Evolutionary conservation across 2,113 vertebrate genomes (phyloP).

Genomic region (Fulica atra): DNA sequence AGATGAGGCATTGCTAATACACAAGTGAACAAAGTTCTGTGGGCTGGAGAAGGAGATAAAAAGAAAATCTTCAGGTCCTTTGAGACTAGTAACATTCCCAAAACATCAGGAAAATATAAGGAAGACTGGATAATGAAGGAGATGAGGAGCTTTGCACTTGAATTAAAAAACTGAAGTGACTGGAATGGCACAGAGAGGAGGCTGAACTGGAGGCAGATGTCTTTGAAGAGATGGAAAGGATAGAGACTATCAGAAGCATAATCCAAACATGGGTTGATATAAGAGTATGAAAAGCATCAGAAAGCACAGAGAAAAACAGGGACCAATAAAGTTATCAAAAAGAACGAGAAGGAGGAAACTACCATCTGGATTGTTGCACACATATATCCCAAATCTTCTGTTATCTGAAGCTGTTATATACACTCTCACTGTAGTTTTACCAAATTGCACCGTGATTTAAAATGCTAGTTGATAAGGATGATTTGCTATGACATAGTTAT

Average conservation of each 20-base stretch:
- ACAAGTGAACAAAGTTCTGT: not conserved
- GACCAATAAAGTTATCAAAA: not conserved
- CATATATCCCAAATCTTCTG: not conserved
- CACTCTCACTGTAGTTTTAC: not conserved
- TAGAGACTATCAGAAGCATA: not conserved
- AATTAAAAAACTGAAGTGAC: not conserved
- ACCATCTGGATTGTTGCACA: not conserved
- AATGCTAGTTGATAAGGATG: not conserved
- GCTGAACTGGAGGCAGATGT: not conserved
- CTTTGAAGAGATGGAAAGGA: not conserved
- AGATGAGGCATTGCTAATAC: not conserved
- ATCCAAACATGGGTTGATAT: not conserved
- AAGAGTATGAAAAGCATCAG: not conserved
- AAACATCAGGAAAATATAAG: not conserved
- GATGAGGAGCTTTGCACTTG: not conserved
- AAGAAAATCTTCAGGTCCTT: not conserved
- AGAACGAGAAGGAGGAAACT: not conserved
- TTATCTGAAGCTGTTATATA: not conserved
- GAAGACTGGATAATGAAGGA: not conserved
- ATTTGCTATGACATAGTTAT: not conserved
- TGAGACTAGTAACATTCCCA: not conserved
- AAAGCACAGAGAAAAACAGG: not conserved
- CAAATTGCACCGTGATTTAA: constrained; percentile 1
- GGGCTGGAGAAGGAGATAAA: not conserved
- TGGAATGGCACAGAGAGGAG: not conserved